Percentiles rank a stretch among this genome's conserved stretches.
These are phyloP conservation scores for Galeruca laticollis DNA, from an alignment of 2,888 invertebrate species.

Conservation along the genomic window DNA sequence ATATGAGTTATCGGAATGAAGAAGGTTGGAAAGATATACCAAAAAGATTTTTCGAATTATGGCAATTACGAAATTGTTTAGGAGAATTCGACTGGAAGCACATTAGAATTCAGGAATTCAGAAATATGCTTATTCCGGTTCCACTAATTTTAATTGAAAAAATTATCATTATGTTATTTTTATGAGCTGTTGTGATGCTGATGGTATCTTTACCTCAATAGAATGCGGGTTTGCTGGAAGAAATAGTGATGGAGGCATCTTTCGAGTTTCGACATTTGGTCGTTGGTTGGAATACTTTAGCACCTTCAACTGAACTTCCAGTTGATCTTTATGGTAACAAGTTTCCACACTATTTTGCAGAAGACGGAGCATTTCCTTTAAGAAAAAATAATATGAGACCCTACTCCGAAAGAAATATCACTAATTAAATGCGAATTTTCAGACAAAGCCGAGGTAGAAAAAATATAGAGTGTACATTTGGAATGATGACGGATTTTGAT, in stretches of 20 bases:
- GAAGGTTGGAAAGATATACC: conserved; percentile 17
- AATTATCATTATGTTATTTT: conserved; percentile 18
- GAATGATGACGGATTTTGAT: no score
- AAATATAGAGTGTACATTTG: no score
- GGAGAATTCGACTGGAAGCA: conserved; percentile 10
- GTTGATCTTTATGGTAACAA: no score
- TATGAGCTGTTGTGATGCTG: conserved; percentile 16
- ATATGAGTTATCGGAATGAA: conserved; percentile 1
- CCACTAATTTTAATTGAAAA: conserved; percentile 26
- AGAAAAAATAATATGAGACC: no score
- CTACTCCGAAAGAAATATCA: no score
- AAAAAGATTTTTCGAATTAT: conserved; percentile 19
- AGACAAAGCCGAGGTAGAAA: no score
- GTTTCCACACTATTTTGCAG: no score
- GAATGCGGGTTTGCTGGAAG: conserved; percentile 27
- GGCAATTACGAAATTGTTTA: conserved; percentile 24
- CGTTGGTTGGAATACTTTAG: conserved; percentile 21
- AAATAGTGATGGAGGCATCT: conserved; percentile 23
- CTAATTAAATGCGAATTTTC: no score
- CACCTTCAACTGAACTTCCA: no score
- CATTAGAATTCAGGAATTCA: conserved; percentile 20
- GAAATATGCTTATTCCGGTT: conserved; percentile 20
- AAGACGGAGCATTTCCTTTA: no score
- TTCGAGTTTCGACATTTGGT: conserved; percentile 20
- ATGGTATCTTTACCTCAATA: conserved; percentile 11